Percentiles rank a stretch among this genome's conserved stretches.
phyloP scores from a whole-genome alignment of 2,888 invertebrate genomes.

The Lithodes maja region DNA sequence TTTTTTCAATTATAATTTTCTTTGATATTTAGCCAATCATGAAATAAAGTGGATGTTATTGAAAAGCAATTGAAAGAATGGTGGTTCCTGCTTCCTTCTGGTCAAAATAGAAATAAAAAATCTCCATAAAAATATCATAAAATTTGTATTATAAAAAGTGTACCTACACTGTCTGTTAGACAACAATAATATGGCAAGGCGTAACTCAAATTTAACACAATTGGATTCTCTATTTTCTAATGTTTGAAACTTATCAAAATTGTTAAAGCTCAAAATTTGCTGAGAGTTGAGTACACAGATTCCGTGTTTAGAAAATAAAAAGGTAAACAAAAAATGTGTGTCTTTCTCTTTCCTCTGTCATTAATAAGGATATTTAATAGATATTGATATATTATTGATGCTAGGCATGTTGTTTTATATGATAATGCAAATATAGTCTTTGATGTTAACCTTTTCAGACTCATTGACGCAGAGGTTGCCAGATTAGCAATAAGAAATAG shows the following conservation, averaged over 20 bases:
- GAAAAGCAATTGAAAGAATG: neutral
- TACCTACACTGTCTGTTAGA: conserved; percentile 5
- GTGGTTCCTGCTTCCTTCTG: conserved; percentile 66
- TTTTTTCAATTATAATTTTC: neutral
- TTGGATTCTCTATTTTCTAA: conserved; percentile 11
- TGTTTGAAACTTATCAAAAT: conserved; percentile 16
- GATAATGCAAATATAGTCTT: no score
- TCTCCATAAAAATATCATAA: conserved; percentile 36
- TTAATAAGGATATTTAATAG: neutral
- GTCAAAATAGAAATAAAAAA: conserved; percentile 47
- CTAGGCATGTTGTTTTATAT: no score
- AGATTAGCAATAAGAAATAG: no score
- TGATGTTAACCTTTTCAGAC: no score
- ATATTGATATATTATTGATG: no score
- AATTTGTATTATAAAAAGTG: conserved; percentile 8
- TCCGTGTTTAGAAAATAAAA: conserved; percentile 66
- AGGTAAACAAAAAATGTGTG: conserved; percentile 43
- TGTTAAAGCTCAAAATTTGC: conserved; percentile 33
- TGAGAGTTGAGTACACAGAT: conserved; percentile 60
- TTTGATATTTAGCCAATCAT: neutral
- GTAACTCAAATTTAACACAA: neutral
- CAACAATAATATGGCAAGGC: neutral
- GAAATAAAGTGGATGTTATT: neutral
- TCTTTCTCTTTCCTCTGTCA: conserved; percentile 27
- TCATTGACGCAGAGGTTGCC: no score